Evolutionary conservation across 2,113 vertebrate genomes (phyloP), one percentile per base, ranked within the genome.

Genomic region (Sinocyclocheilus anophthalmus): DNA sequence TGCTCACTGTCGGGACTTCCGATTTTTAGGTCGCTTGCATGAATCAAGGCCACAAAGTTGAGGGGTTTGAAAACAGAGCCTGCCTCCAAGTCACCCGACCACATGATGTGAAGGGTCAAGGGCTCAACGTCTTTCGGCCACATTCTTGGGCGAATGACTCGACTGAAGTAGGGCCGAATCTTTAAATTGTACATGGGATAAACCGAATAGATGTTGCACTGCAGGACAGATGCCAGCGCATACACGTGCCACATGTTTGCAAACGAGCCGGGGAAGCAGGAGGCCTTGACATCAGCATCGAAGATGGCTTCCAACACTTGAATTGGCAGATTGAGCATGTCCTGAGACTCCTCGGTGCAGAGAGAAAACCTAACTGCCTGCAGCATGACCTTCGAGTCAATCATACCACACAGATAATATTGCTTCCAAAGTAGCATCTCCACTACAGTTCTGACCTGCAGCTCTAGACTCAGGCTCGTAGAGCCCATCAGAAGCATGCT

Each of bases 241-340:
- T 99, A 99, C 67, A 99, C 87, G 0, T 99, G 98, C 98, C 98
- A 99, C 96, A 99, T 97, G 87, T 99, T 99, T 79, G 96, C 96
- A 86, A 96, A 99, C 80, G 97, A 97, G 82, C 94, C 96, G 0
- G 95, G 96, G 84, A 98, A 99, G 92, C 98, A 99, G 55, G 97
- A 97, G 0, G 98, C 98, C 90, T 98, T 98, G 86, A 98, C 96
- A 5, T 99, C 98, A 0, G 96, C 97, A 16, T 99, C 98, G 0
- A 98, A 99, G 83, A 99, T 99, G 90, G 97, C 97, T 88, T 99
- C 97, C 82, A 99, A 90, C 6, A 97, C 96, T 11, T 95, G 88
- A 33, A 93, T 92, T 0, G 98, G 94, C 30, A 99, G 93, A 89
- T 94, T 97, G 77, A 97, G 95, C 97, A 97, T 97, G 90, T 96